Percentiles rank a stretch among this genome's conserved stretches.
These are phyloP conservation scores for Urocolius indicus DNA, from an alignment of 2,113 vertebrate genomes.

Conservation along the genomic window DNA sequence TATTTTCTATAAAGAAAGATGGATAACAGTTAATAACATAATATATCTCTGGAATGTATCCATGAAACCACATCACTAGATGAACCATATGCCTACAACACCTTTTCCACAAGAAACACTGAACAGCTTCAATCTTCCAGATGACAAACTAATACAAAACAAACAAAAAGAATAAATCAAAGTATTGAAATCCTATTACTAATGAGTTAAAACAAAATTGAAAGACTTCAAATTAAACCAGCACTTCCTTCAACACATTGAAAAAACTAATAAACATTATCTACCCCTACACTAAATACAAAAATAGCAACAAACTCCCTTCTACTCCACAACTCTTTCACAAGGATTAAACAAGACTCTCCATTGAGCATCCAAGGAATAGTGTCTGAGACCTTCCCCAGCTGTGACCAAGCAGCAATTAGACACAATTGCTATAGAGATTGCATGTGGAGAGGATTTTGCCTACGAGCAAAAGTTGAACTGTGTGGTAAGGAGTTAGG, in stretches of 20 bases:
- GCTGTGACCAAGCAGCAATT: neutral
- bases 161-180: neutral
- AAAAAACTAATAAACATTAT: neutral
- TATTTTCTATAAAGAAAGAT: neutral
- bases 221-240: neutral
- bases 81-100: neutral
- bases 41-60: neutral
- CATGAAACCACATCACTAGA: neutral
- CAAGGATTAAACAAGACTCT: neutral
- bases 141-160: neutral
- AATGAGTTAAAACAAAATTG: neutral
- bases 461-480: neutral
- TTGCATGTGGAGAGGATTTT: rapidly evolving
- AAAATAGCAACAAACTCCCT: neutral
- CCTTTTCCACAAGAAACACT: neutral
- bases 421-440: neutral
- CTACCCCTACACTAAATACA: rapidly evolving
- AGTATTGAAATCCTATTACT: neutral
- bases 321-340: neutral
- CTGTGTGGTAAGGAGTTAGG: no score
- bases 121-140: neutral
- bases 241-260: rapidly evolving
- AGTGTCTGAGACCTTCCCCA: neutral
- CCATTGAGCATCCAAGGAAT: rapidly evolving
- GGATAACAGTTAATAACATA: neutral